Evolutionary conservation across 2,888 invertebrate genomes (phyloP).

Genomic region (Smittia sp.): DNA sequence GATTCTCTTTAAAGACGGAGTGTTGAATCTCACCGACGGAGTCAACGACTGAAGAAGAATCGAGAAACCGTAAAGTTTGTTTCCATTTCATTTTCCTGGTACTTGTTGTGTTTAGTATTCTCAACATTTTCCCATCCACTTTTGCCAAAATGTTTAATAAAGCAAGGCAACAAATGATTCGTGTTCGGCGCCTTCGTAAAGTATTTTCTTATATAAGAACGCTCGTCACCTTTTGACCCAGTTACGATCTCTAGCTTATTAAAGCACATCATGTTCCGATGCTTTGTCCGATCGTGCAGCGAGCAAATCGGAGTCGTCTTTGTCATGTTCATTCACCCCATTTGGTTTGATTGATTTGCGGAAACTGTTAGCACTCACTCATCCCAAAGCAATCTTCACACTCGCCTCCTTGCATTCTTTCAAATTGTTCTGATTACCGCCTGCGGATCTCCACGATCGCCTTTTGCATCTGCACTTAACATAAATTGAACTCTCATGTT

Average conservation of each 20-base stretch:
- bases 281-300: background rate
- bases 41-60: slow-evolving; percentile 18
- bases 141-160: background rate
- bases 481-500: slow-evolving; percentile 3
- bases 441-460: background rate
- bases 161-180: background rate
- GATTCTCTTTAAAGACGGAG: background rate
- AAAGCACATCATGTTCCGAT: background rate
- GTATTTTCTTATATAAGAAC: background rate
- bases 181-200: background rate
- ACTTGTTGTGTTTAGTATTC: background rate
- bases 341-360: slow-evolving; percentile 21
- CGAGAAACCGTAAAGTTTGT: slow-evolving; percentile 11
- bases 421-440: slow-evolving; percentile 8
- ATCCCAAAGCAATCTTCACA: slow-evolving; percentile 7
- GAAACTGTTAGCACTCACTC: background rate
- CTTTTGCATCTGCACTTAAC: background rate
- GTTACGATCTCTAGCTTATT: background rate
- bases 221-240: slow-evolving; percentile 21
- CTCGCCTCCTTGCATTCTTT: background rate
- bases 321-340: background rate
- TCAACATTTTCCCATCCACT: background rate
- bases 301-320: background rate
- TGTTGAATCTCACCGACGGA: background rate
- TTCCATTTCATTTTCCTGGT: background rate